phyloP scores from a whole-genome alignment of 2,888 invertebrate species.

The Synanthedon tipuliformis region DNA sequence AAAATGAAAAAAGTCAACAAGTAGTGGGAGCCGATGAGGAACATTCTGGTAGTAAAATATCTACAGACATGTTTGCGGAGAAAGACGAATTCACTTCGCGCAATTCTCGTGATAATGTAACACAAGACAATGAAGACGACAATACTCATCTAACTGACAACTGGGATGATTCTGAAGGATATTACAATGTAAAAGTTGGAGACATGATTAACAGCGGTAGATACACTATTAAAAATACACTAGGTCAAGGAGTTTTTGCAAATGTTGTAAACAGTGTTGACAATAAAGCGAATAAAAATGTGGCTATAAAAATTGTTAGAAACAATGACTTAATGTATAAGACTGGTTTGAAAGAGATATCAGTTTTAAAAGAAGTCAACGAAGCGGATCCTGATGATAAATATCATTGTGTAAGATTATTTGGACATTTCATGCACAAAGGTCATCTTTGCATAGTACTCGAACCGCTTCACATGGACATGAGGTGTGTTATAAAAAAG shows the following conservation, averaged over 20 bases:
- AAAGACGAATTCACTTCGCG: conserved; percentile 86
- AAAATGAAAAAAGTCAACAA: conserved; percentile 12
- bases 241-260: conserved; percentile 98
- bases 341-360: conserved; percentile 95
- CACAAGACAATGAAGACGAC: conserved; percentile 48
- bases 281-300: conserved; percentile 84
- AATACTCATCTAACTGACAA: conserved; percentile 95
- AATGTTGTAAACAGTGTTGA: conserved; percentile 96
- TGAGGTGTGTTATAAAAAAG: conserved; percentile 91
- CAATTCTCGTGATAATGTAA: conserved; percentile 29
- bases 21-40: conserved; percentile 16
- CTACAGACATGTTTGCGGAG: conserved; percentile 92
- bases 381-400: conserved; percentile 96
- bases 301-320: conserved; percentile 97
- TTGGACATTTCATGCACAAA: conserved; percentile 96
- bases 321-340: conserved; percentile 99
- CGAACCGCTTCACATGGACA: conserved; percentile 94
- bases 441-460: conserved; percentile 98
- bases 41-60: conserved; percentile 57
- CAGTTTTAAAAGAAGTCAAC: conserved; percentile 90
- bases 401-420: conserved; percentile 89
- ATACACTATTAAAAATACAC: conserved; percentile 94
- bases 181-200: conserved; percentile 93
- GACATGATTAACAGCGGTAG: conserved; percentile 83
- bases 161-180: conserved; percentile 99